A percentile compares a stretch with the other conserved stretches of the same genome.
phyloP scores from a whole-genome alignment of 2,113 vertebrate genomes.

The Platichthys flesus region DNA sequence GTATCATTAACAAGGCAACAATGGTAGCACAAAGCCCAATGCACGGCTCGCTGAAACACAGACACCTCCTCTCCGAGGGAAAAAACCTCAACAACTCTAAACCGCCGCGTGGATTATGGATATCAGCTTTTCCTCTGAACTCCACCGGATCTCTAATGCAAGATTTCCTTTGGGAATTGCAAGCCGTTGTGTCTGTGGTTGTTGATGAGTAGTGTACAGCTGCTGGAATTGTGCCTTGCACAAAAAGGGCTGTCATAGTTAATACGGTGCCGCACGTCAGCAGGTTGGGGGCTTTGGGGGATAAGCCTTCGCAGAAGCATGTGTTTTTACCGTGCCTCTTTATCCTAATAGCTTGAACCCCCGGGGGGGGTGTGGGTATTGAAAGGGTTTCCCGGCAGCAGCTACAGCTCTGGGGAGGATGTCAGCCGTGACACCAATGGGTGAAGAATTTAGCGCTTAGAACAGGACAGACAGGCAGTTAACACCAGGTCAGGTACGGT shows the following conservation, averaged over 20 bases:
- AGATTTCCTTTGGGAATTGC: conserved; percentile 39
- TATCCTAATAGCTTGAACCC: conserved; percentile 58
- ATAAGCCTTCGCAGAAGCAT: conserved; percentile 38
- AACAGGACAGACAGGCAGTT: conserved; percentile 40
- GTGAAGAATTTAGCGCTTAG: conserved; percentile 14
- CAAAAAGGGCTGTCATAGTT: conserved; percentile 47
- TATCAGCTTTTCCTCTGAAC: conserved; percentile 50
- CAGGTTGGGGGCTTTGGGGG: conserved; percentile 28
- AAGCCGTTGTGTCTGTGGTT: conserved; percentile 13
- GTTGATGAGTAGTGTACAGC: conserved; percentile 41
- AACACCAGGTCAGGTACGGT: conserved; percentile 46
- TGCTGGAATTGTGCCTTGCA: conserved; percentile 22
- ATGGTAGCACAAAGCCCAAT: conserved; percentile 36
- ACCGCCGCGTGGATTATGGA: conserved; percentile 57
- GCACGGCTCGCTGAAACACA: conserved; percentile 2
- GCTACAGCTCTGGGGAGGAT: conserved; percentile 26
- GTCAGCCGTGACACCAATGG: conserved; percentile 29
- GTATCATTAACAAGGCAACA: conserved; percentile 52
- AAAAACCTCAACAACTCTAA: conserved; percentile 47
- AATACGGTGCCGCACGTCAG: conserved; percentile 33
- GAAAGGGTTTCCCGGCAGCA: conserved; percentile 26
- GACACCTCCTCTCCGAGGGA: conserved; percentile 28
- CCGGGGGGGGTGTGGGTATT: conserved; percentile 47
- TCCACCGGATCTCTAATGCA: conserved; percentile 34
- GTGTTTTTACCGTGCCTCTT: conserved; percentile 46